Percentiles rank a stretch among this genome's conserved stretches.
phyloP scores from a whole-genome alignment of 2,797 vertebrate genomes.

The Naso thynnoides region DNA sequence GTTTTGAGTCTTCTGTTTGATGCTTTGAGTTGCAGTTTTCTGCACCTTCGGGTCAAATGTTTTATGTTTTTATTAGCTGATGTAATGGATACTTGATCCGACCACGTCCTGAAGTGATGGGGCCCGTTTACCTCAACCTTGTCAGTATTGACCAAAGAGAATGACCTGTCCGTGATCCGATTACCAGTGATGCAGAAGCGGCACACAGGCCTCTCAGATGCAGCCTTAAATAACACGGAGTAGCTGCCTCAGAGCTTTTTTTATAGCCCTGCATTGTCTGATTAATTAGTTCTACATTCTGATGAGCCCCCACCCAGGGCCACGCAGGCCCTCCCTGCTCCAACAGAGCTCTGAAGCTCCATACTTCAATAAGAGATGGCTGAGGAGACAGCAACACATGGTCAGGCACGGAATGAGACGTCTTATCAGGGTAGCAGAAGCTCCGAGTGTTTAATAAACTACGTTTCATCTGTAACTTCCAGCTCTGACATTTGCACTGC shows the following conservation, averaged over 20 bases:
- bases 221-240: constrained; percentile 52
- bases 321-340: constrained; percentile 6
- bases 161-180: constrained; percentile 30
- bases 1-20: background rate
- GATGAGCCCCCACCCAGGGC: constrained; percentile 41
- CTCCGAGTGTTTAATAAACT: constrained; percentile 22
- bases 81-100: constrained; percentile 23
- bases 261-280: constrained; percentile 40
- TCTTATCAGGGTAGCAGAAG: constrained; percentile 34
- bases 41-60: constrained; percentile 25
- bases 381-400: constrained; percentile 14
- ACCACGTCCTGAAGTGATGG: constrained; percentile 21
- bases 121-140: constrained; percentile 32
- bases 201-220: constrained; percentile 34
- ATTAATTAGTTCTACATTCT: constrained; percentile 58
- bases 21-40: constrained; percentile 16
- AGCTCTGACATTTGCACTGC: constrained; percentile 10
- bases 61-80: constrained; percentile 19
- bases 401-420: constrained; percentile 24
- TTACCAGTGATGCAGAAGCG: constrained; percentile 52
- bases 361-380: background rate
- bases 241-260: constrained; percentile 36
- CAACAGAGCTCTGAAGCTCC: constrained; percentile 12
- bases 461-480: constrained; percentile 7
- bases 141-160: constrained; percentile 12